These are phyloP conservation scores for Drosophila sulfurigaster DNA, from an alignment of 1,140 invertebrate genomes.

Conservation along the genomic window DNA sequence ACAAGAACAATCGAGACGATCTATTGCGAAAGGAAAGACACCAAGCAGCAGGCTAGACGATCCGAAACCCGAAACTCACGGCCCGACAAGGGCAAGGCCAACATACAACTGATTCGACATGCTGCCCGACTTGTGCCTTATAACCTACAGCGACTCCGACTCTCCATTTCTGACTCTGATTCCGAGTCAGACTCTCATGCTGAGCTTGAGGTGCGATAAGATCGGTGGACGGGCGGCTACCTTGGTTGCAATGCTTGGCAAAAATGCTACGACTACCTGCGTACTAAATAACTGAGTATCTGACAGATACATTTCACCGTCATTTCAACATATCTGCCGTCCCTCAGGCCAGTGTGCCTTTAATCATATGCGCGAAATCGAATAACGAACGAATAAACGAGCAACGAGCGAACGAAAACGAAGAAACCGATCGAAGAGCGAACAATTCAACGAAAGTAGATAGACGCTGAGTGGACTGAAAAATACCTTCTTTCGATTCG, in stretches of 20 bases:
- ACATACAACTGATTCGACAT: constrained; percentile 64
- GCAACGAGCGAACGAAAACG: too few relatives aligned
- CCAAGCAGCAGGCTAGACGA: constrained; percentile 2
- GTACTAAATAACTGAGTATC: neutral
- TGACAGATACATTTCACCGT: constrained; percentile 14
- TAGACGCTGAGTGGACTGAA: constrained; percentile 67
- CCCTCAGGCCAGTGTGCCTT: constrained; percentile 39
- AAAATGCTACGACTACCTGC: constrained; percentile 34
- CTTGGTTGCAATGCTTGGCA: constrained; percentile 34
- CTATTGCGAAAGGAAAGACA: neutral
- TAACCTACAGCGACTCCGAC: constrained; percentile 34
- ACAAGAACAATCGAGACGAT: neutral
- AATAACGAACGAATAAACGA: constrained; percentile 28
- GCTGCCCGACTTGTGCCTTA: constrained; percentile 62
- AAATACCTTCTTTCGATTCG: constrained; percentile 31
- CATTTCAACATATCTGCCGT: constrained; percentile 20
- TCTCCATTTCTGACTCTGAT: neutral
- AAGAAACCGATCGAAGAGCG: constrained; percentile 7
- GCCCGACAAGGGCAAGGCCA: constrained; percentile 64
- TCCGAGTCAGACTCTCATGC: constrained; percentile 4
- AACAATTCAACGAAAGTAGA: constrained; percentile 36
- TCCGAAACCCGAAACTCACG: constrained; percentile 26
- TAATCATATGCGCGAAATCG: constrained; percentile 51
- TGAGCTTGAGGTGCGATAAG: constrained; percentile 43
- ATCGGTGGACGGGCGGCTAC: constrained; percentile 28